Evolutionary conservation across 2,888 invertebrate species (phyloP), one percentile per base, ranked within the genome.

Genomic region (Strigamia crassipes): DNA sequence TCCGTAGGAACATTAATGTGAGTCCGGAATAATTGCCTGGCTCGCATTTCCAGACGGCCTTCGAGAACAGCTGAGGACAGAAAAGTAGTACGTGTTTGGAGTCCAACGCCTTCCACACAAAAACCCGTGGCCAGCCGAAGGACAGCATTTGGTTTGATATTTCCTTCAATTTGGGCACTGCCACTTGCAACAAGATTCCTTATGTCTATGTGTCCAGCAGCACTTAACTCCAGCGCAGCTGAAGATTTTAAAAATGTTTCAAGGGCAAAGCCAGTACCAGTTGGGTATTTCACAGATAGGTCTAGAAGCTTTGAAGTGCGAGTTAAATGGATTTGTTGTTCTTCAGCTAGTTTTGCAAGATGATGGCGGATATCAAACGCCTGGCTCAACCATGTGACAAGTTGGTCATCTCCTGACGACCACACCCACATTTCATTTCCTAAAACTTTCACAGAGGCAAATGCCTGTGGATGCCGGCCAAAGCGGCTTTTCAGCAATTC

Each of bases 251-350:
- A 91, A 85, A 93, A 93, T 86, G 97, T 90, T 81, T 93, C 92
- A 83, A 97, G 89, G 0, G 97, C 96, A 15, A 97, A 88, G 21
- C 98, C 97, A 66, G 93, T 91, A 0, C 93, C 92, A 42, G 94
- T 93, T 0, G 97, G 95, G 0, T 96, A 91, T 4, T 93, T 92
- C 87, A 96, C 94, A 13, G 93, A 93, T 5, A 94, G 93, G 88
- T 97, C 97, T 82, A 97, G 89, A 87, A 97, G 93, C 87, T 96
- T 92, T 0, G 93, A 91, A 0, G 94, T 94, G 88, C 94, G 95
- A 86, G 94, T 93, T 88, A 93, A 94, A 61, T 93, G 93, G 31
- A 96, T 91, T 89, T 93, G 93, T 91, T 93, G 87, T 90, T 81
- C 91, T 89, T 84, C 92, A 91, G 82, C 93, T 85, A 80, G 87